These are phyloP conservation scores for Cyanoderma ruficeps DNA, from an alignment of 2,113 vertebrate genomes.

Conservation along the genomic window DNA sequence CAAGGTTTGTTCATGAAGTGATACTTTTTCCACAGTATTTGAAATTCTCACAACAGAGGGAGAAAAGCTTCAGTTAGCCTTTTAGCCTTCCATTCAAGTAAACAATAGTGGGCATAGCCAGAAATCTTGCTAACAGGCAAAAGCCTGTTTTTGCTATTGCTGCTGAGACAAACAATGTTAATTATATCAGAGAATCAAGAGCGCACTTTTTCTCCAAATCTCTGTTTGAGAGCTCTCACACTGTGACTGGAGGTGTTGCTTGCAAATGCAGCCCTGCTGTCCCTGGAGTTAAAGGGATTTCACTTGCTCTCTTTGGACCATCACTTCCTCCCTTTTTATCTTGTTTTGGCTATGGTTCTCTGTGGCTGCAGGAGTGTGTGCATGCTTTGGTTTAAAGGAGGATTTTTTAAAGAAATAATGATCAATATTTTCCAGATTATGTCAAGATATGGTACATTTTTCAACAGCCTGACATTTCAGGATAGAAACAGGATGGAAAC, in stretches of 20 bases:
- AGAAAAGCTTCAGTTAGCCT: neutral
- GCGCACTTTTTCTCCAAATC: neutral
- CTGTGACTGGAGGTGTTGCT: neutral
- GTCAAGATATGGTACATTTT: neutral
- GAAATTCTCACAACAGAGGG: neutral
- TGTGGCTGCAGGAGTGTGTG: neutral
- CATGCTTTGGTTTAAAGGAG: neutral
- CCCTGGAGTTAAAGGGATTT: neutral
- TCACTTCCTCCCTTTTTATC: neutral
- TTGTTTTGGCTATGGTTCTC: neutral
- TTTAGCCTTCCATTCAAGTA: neutral
- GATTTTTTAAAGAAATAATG: neutral
- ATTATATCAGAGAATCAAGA: neutral
- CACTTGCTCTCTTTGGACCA: neutral
- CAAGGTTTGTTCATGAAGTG: neutral
- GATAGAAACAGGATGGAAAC: conserved; percentile 1
- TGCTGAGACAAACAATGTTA: conserved; percentile 7
- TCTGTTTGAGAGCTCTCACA: neutral
- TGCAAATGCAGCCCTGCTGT: neutral
- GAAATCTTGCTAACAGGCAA: neutral
- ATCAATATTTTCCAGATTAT: conserved; percentile 13
- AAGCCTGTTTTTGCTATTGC: conserved; percentile 13
- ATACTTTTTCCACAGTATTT: neutral
- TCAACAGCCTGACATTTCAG: neutral
- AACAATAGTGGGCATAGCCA: neutral